phyloP scores from a whole-genome alignment of 1,140 invertebrate species.

The Plectus sambesii region DNA sequence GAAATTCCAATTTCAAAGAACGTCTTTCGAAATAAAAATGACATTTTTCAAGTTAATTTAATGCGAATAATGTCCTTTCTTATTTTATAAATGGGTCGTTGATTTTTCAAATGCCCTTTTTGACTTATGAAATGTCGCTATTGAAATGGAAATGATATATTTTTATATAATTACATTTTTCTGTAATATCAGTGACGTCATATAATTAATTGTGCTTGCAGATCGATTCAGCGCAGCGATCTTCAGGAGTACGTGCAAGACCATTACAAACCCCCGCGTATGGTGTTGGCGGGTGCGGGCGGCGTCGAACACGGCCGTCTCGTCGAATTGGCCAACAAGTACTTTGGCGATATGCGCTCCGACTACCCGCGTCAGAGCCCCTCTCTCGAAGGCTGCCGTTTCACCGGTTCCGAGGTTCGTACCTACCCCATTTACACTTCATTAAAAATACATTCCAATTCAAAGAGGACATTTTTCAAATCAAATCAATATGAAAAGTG shows the following conservation, averaged over 20 bases:
- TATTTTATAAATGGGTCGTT: conserved; percentile 1
- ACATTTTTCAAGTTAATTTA: conserved; percentile 12
- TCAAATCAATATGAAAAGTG: no score
- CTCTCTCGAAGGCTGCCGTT: conserved; percentile 63
- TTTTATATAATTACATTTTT: no score
- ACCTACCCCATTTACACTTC: no score
- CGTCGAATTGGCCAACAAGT: conserved; percentile 66
- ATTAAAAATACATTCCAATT: no score
- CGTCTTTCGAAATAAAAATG: not conserved
- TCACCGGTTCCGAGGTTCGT: conserved; percentile 61
- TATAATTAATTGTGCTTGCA: no score
- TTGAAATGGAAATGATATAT: no score
- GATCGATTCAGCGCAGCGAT: conserved; percentile 61
- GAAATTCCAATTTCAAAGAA: no score
- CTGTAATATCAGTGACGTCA: no score
- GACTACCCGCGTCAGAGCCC: conserved; percentile 55
- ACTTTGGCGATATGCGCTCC: conserved; percentile 63
- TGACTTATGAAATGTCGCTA: no score
- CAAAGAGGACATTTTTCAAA: no score
- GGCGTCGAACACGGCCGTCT: conserved; percentile 83
- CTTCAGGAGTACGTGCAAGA: conserved; percentile 72
- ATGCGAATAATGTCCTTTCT: not conserved
- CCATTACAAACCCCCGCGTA: conserved; percentile 82
- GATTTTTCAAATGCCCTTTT: conserved; percentile 6
- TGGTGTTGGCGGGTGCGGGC: conserved; percentile 90